These are phyloP conservation scores for Leptinotarsa lineolata DNA, from an alignment of 1,140 invertebrate species.

Conservation along the genomic window DNA sequence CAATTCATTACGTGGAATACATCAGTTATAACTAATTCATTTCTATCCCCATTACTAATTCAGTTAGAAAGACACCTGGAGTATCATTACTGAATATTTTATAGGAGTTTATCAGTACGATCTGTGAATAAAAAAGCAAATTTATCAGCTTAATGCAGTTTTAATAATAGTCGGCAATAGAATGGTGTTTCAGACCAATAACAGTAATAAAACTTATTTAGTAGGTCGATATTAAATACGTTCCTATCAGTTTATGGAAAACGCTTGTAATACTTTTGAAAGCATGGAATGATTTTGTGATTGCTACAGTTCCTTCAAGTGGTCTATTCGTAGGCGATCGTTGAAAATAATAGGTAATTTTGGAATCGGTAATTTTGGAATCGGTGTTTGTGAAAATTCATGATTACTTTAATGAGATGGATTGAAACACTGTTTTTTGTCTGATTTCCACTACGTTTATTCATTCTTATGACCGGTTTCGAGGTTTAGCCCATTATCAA, in stretches of 20 bases:
- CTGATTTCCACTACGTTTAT: no score
- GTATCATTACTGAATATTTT: slow-evolving; percentile 27
- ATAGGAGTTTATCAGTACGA: slow-evolving; percentile 18
- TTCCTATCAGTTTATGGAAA: not conserved
- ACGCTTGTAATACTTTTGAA: no score
- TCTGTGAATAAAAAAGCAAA: slow-evolving; percentile 23
- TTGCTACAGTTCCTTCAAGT: no score
- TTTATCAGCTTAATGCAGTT: slow-evolving; percentile 17
- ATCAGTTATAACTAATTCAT: not conserved
- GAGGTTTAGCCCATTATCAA: no score
- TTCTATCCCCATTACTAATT: slow-evolving; percentile 15
- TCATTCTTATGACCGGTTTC: no score
- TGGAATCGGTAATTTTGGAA: no score
- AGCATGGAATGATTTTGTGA: no score
- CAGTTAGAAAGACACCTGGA: slow-evolving; percentile 24
- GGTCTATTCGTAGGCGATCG: no score
- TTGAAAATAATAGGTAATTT: no score
- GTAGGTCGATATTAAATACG: not conserved
- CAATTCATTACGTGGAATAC: slow-evolving; percentile 1
- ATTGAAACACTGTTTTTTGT: no score
- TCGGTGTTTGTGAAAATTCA: no score
- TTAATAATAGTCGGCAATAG: slow-evolving; percentile 10
- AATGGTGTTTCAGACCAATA: slow-evolving; percentile 5
- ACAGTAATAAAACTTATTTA: slow-evolving; percentile 4
- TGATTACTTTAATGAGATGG: no score